Evolutionary conservation across 2,888 invertebrate species (phyloP).

Genomic region (Cremastinae sp.): DNA sequence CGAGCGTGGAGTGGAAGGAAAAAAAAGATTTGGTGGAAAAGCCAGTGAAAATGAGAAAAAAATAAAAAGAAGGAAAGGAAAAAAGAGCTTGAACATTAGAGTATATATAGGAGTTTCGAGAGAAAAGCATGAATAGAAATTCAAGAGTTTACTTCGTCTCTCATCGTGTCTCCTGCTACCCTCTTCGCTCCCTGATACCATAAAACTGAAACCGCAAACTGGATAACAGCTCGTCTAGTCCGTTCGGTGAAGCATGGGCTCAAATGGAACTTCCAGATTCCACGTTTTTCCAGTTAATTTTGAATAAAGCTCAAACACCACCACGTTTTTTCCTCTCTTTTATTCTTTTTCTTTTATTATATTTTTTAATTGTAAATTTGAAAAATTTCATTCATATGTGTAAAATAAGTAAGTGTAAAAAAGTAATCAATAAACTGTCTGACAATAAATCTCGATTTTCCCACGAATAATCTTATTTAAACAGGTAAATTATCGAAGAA

Average conservation of each 20-base stretch:
- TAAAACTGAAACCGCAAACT: conserved; percentile 12
- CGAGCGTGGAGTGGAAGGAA: conserved; percentile 19
- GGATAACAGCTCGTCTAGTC: conserved; percentile 35
- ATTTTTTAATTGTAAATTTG: too few species aligned
- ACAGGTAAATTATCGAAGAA: too few species aligned
- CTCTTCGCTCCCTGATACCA: conserved; percentile 28
- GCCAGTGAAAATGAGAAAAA: conserved; percentile 34
- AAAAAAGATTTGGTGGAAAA: conserved; percentile 26
- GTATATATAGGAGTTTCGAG: conserved; percentile 49
- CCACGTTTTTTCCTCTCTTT: too few species aligned
- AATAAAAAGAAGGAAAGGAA: background rate
- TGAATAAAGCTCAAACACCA: too few species aligned
- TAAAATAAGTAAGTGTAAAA: too few species aligned
- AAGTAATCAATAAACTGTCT: too few species aligned
- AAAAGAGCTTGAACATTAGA: conserved; percentile 53
- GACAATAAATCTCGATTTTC: too few species aligned
- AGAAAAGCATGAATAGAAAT: conserved; percentile 72
- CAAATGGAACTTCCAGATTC: too few species aligned
- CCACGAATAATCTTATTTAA: too few species aligned
- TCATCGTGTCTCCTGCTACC: conserved; percentile 1
- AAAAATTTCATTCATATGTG: too few species aligned
- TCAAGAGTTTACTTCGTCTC: conserved; percentile 68
- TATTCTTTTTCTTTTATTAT: too few species aligned
- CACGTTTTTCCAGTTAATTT: too few species aligned
- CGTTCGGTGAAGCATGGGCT: conserved; percentile 7